Conservation (phyloP, 2,113 vertebrate genomes). For the Pelodiscus sinensis region DNA sequence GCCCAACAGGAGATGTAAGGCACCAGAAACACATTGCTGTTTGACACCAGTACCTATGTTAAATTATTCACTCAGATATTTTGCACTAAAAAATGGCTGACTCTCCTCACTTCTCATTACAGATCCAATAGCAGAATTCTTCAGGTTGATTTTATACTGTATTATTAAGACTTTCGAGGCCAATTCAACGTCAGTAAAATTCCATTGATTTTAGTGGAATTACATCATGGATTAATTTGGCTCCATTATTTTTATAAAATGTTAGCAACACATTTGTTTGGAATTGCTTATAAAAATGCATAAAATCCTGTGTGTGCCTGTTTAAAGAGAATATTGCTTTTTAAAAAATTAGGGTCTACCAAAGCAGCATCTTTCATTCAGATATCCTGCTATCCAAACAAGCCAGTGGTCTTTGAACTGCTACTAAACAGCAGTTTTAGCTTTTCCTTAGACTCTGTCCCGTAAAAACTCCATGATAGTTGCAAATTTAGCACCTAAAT, state of each 20-base stretch:
- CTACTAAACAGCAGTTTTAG: conserved; percentile 60
- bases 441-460: neutral
- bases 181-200: neutral
- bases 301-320: conserved; percentile 31
- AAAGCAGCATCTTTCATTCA: conserved; percentile 72
- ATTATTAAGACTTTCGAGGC: conserved; percentile 22
- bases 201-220: conserved; percentile 36
- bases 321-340: conserved; percentile 66
- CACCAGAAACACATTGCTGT: neutral
- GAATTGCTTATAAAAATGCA: conserved; percentile 36
- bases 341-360: conserved; percentile 60
- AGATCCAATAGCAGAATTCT: conserved; percentile 40
- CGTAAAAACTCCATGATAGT: conserved; percentile 36
- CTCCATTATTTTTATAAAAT: neutral
- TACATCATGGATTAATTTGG: conserved; percentile 20
- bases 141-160: conserved; percentile 20
- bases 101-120: conserved; percentile 44
- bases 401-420: conserved; percentile 76
- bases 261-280: conserved; percentile 36
- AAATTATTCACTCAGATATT: neutral
- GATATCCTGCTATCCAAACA: conserved; percentile 74
- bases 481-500: conserved; percentile 1
- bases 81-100: conserved; percentile 12
- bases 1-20: neutral
- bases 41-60: neutral